phyloP scores from a whole-genome alignment of 2,797 vertebrate species.

The Clarias platycephalus region DNA sequence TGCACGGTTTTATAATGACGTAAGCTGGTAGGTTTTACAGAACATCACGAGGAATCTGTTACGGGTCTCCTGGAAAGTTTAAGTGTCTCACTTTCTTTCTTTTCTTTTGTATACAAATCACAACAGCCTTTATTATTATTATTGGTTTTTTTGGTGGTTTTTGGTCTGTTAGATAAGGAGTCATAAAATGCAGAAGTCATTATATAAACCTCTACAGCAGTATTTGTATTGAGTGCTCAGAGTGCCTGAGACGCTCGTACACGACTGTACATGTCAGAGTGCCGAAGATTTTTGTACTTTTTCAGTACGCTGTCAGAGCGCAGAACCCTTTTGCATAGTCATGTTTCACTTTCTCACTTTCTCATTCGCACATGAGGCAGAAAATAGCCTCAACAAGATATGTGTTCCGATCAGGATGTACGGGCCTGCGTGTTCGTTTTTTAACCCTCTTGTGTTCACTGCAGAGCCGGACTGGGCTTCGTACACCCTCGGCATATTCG shows the following conservation, averaged over 20 bases:
- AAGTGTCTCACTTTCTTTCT: background rate
- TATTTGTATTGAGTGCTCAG: background rate
- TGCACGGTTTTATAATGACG: background rate
- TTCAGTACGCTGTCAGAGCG: too few relatives aligned
- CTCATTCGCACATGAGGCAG: background rate
- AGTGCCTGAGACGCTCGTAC: background rate
- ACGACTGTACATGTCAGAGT: background rate
- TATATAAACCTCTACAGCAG: too few relatives aligned
- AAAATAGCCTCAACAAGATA: background rate
- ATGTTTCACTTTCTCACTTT: background rate
- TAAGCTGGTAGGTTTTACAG: background rate
- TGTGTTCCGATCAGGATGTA: background rate
- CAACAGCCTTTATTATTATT: background rate
- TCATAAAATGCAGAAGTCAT: too few relatives aligned
- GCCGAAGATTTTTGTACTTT: background rate
- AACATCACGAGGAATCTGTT: background rate
- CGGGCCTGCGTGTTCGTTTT: background rate
- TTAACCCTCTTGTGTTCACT: background rate
- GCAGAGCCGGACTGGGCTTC: constrained; percentile 91
- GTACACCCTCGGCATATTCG: constrained; percentile 86
- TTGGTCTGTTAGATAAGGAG: too few relatives aligned
- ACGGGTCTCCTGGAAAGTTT: background rate
- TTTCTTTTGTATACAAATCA: background rate
- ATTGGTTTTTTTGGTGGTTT: too few relatives aligned
- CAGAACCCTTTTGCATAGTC: background rate